Evolutionary conservation across 2,888 invertebrate species (phyloP).

Genomic region (Ethmia dodecea): DNA sequence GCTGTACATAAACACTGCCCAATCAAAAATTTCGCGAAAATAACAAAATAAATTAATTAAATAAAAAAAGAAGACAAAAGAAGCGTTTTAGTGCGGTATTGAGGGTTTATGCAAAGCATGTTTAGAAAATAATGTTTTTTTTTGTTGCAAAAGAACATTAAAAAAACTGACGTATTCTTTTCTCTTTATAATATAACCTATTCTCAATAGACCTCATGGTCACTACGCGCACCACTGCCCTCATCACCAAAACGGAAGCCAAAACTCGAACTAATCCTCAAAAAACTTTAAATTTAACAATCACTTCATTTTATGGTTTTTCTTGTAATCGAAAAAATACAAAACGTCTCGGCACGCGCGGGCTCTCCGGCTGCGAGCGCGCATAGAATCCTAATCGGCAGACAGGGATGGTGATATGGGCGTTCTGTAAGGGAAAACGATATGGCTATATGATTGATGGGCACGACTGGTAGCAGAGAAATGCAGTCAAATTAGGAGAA

Average conservation of each 20-base stretch:
- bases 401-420: constrained; percentile 34
- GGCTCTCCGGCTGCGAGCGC: constrained; percentile 46
- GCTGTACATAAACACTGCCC: too few relatives aligned
- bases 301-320: constrained; percentile 58
- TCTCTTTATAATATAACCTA: too few relatives aligned
- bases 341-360: constrained; percentile 62
- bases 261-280: constrained; percentile 7
- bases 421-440: constrained; percentile 22
- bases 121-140: too few relatives aligned
- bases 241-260: background rate
- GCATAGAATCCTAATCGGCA: constrained; percentile 47
- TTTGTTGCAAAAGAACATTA: too few relatives aligned
- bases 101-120: too few relatives aligned
- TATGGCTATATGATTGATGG: constrained; percentile 53
- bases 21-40: too few relatives aligned
- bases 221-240: too few relatives aligned
- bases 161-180: too few relatives aligned
- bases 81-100: too few relatives aligned
- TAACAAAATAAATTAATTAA: too few relatives aligned
- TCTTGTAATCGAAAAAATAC: constrained; percentile 53
- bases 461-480: constrained; percentile 55
- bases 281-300: constrained; percentile 7
- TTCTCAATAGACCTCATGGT: too few relatives aligned
- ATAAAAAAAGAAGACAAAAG: too few relatives aligned
- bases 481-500: constrained; percentile 72